These are phyloP conservation scores for Nothura maculosa DNA, from an alignment of 2,797 vertebrate species.

Conservation along the genomic window DNA sequence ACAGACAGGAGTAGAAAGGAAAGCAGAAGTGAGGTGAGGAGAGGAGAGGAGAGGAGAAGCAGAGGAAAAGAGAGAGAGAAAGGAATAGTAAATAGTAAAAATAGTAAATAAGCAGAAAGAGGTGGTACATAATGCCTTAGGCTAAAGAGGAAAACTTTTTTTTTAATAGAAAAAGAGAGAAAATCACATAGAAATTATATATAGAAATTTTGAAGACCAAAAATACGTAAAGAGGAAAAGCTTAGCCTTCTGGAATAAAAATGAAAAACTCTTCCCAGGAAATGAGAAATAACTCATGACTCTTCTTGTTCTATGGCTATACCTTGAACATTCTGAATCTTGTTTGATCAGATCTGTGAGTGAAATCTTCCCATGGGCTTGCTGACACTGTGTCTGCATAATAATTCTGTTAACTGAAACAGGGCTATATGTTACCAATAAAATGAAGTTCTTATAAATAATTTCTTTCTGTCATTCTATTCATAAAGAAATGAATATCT, in stretches of 20 bases:
- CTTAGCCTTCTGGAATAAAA: not conserved
- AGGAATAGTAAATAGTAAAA: not conserved
- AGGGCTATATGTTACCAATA: not conserved
- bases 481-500: not conserved
- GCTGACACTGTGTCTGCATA: not conserved
- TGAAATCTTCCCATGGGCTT: not conserved
- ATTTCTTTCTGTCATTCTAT: not conserved
- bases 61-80: not conserved
- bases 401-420: not conserved
- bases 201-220: not conserved
- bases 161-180: not conserved
- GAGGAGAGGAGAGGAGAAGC: not conserved
- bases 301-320: not conserved
- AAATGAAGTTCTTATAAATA: not conserved
- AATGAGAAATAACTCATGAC: not conserved
- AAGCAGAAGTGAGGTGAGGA: not conserved
- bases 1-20: not conserved
- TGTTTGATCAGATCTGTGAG: not conserved
- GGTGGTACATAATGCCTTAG: not conserved
- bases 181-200: not conserved
- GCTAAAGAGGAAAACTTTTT: not conserved
- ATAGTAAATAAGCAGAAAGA: conserved; percentile 22
- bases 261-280: not conserved
- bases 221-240: not conserved
- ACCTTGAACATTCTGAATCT: not conserved